Percentiles rank a stretch among this genome's conserved stretches.
These are phyloP conservation scores for Cyprinodon diabolis DNA, from an alignment of 2,797 vertebrate species.

Conservation along the genomic window DNA sequence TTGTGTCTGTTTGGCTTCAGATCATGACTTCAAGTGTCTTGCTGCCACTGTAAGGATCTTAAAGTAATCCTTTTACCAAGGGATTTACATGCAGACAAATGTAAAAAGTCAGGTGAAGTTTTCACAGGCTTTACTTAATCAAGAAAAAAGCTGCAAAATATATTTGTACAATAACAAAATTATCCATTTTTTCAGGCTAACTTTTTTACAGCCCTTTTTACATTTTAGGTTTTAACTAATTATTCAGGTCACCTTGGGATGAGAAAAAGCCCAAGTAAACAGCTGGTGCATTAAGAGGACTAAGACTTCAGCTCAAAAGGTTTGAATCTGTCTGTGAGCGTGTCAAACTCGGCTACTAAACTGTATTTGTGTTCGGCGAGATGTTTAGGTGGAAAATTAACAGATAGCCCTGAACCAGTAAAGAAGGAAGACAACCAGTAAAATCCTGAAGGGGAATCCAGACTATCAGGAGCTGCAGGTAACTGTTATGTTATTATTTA, in stretches of 20 bases:
- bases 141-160: not conserved
- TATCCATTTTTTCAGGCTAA: not conserved
- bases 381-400: conserved; percentile 28
- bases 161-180: not conserved
- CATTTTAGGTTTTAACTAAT: not conserved
- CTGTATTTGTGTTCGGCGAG: conserved; percentile 8
- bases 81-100: conserved; percentile 71
- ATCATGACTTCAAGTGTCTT: conserved; percentile 60
- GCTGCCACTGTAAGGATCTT: conserved; percentile 71
- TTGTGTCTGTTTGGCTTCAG: conserved; percentile 29
- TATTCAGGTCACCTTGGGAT: conserved; percentile 28
- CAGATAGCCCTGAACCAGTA: conserved; percentile 1
- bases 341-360: conserved; percentile 29
- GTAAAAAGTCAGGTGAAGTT: conserved; percentile 24
- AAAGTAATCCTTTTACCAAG: conserved; percentile 73
- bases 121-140: conserved; percentile 10
- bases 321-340: conserved; percentile 29
- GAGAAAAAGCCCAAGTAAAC: conserved; percentile 59
- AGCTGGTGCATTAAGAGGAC: conserved; percentile 67
- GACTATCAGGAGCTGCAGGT: conserved; percentile 41
- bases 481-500: conserved; percentile 17
- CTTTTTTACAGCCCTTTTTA: not conserved
- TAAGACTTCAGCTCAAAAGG: conserved; percentile 57
- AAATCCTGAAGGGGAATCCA: conserved; percentile 23
- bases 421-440: conserved; percentile 8